Evolutionary conservation across 2,113 vertebrate genomes (phyloP), one percentile per base, ranked within the genome.

Genomic region (Apus apus): DNA sequence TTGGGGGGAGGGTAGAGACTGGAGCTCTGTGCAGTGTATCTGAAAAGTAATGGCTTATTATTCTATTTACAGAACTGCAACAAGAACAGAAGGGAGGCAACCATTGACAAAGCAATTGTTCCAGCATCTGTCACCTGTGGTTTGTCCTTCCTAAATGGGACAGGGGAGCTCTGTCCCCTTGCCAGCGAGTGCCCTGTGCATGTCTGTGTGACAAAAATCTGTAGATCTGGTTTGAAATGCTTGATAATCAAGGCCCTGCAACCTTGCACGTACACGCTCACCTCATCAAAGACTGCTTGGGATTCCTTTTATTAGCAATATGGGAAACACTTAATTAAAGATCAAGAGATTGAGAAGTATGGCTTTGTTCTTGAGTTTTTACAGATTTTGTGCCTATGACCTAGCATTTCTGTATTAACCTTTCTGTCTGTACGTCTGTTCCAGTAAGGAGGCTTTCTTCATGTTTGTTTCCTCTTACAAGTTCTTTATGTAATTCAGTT

Each of bases 261-360:
- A 60, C 79, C 65, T 93, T 90, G 91, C 61, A 94, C 86, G 43
- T 27, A 64, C 83, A 60, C 1, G 4, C 57, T 90, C 61, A 64
- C 86, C 85, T 94, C 76, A 73, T 85, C 54, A 89, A 64, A 90
- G 78, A 85, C 93, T 89, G 87, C 81, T 91, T 95, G 83, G 56
- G 79, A 80, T 73, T 84, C 45, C 46, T 90, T 88, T 57, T 38
- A 64, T 83, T 89, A 88, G 62, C 85, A 82, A 62, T 45, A 78
- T 30, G 27, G 56, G 27, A 90, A 87, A 64, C 61, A 68, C 15
- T 81, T 53, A 92, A 97, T 97, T 96, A 97, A 97, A 97, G 34
- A 94, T 71, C 18, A 53, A 85, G 61, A 73, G 56, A 89, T 38
- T 71, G 67, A 83, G 16, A 71, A 38, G 43, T 25, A 7, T 22